phyloP scores from a whole-genome alignment of 2,888 invertebrate species.

The Sminthurinus aureus region DNA sequence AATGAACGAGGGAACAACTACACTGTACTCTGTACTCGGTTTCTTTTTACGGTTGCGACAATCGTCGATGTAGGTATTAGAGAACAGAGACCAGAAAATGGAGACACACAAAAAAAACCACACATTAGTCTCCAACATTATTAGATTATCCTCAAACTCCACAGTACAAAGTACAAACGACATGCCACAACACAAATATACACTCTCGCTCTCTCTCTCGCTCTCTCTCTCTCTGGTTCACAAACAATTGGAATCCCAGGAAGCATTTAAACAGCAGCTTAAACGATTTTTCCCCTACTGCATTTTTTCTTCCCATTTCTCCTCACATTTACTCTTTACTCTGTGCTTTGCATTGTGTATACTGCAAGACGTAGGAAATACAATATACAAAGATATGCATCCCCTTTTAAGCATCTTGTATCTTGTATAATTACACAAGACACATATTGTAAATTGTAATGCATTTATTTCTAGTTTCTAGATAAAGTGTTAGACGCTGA shows the following conservation, averaged over 20 bases:
- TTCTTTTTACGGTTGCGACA: constrained; percentile 13
- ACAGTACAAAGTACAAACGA: constrained; percentile 22
- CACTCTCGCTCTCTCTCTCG: no score
- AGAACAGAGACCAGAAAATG: no score
- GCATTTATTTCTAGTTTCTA: not conserved
- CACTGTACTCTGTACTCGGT: no score
- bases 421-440: not conserved
- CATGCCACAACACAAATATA: constrained; percentile 16
- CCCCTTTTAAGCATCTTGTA: no score
- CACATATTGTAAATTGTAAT: not conserved
- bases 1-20: not conserved
- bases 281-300: not conserved
- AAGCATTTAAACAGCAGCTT: constrained; percentile 25
- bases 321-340: not conserved
- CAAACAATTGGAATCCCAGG: not conserved
- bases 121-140: constrained; percentile 29
- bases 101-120: constrained; percentile 29
- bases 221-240: not conserved
- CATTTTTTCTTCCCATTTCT: constrained; percentile 11
- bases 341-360: not conserved
- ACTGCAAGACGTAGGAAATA: no score
- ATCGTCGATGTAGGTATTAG: constrained; percentile 30
- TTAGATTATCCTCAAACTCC: constrained; percentile 29
- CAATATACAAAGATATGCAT: no score
- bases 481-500: no score